Base-by-base conservation (phyloP, 2,888 invertebrate species). In the Thera obeliscata region DNA sequence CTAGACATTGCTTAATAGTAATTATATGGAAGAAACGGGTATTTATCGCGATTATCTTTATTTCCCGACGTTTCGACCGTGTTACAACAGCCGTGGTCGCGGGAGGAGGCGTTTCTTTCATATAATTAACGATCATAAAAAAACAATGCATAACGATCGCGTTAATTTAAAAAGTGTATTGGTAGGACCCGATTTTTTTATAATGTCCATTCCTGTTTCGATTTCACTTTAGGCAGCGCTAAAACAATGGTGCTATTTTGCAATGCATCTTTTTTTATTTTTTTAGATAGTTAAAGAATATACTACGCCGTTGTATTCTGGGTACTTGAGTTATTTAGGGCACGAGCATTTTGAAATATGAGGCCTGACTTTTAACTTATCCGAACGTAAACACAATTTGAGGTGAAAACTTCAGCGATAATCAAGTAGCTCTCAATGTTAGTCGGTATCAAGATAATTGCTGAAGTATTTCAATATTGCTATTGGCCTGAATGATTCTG, bases 201-300 rank as follows among this genome's bases (percentile, higher is more conserved):
- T 22, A 22, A 22, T 12, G 49, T 49, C 12, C 12, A 12, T 49
- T 49, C 12, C 49, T 9, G 12, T 49, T 49, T 49, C 12, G 43
- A 3, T 49, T 49, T n/a, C 12, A 49, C 48, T 5, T 41, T 5
- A 11, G 49, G 12, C 52, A 52, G 52, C 73, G 75, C 70, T 73
- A 70, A 69, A 67, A 55, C 70, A 74, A 76, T 75, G 79, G 78
- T 81, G 80, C 76, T 79, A 73, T 70, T 71, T 64, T 64, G 60
- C 60, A 69, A 63, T 66, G 70, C 65, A 69, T 61, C 59, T 48
- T 48, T 22, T 56, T 64, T 72, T 70, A 70, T 57, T 68, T 66
- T 64, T 70, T 56, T 70, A 69, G 56, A 56, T 66, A 60, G 59
- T 11, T 63, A 50, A 9, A 50, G 6, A 38, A 63, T 64, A 9